Evolutionary conservation across 1,140 invertebrate species (phyloP).

Genomic region (Adelges cooleyi): DNA sequence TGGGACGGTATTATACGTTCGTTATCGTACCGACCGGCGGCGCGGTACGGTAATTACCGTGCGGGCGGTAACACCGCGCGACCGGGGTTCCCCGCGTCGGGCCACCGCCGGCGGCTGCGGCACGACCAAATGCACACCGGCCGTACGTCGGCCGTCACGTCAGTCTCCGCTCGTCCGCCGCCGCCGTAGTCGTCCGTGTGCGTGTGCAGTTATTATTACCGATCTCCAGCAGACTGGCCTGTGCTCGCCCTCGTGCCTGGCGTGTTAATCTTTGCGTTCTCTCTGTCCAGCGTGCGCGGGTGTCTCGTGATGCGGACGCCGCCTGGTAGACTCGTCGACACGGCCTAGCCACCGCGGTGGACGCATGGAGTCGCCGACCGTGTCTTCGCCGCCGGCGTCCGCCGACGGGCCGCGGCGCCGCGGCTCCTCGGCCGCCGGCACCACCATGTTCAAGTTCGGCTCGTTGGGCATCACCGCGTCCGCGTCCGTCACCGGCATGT

Average conservation of each 20-base stretch:
- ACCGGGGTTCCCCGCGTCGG: not conserved
- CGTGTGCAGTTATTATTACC: no score
- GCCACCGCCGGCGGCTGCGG: not conserved
- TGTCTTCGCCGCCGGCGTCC: slow-evolving; percentile 37
- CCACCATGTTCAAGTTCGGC: slow-evolving; percentile 20
- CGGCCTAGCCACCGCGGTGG: slow-evolving; percentile 37
- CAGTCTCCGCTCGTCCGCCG: not conserved
- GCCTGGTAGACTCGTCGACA: not conserved
- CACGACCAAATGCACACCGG: slow-evolving; percentile 7
- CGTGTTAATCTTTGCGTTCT: not conserved
- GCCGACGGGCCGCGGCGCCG: slow-evolving; percentile 32
- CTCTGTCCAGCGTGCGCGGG: not conserved
- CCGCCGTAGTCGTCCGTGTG: not conserved
- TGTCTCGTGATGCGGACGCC: slow-evolving; percentile 42
- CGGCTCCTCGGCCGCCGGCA: slow-evolving; percentile 40
- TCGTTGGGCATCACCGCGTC: slow-evolving; percentile 32
- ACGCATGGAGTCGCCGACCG: slow-evolving; percentile 33
- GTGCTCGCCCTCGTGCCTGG: not conserved
- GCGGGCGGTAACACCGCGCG: not conserved
- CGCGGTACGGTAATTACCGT: slow-evolving; percentile 11
- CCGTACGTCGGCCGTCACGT: slow-evolving; percentile 12
- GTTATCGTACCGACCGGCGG: not conserved
- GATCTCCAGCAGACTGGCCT: slow-evolving; percentile 36
- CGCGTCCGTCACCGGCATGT: slow-evolving; percentile 34
- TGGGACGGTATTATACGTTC: no score